Base-by-base conservation (phyloP, 2,113 vertebrate species). In the Dascyllus trimaculatus region DNA sequence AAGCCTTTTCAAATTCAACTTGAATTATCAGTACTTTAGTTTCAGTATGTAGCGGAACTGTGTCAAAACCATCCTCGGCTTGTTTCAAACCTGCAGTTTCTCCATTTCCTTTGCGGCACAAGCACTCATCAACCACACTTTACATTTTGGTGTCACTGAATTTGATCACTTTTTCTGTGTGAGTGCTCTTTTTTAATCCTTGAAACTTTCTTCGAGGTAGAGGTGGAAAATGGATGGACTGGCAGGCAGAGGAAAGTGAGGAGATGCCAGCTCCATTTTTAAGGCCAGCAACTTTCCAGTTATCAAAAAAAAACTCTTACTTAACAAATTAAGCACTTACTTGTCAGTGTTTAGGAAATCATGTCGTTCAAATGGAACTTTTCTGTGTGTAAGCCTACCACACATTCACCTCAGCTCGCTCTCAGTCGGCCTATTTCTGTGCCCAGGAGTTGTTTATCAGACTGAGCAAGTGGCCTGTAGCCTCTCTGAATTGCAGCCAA, bases 391-490 rank as follows among this genome's bases (percentile, higher is more conserved):
- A 49, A 61, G 29, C 40, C 64, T 22, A 51, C 49, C 35, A 24
- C 32, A 11, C 18, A 11, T 25, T 65, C 26, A 45, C 40, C 64
- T 53, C 60, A 11, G 45, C 60, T 68, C 65, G 17, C 51, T 60
- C 57, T 60, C 71, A 29, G 32, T 53, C 29, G 2, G 45, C 66
- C 38, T 58, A 3, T 19, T 60, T 81, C 62, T 67, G 38, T 79
- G 24, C 26, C 52, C 43, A 29, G 73, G 46, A 58, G 51, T 85
- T 93, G 88, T 91, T 93, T 89, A 85, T 85, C 75, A 64, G 83
- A 54, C 74, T n/a, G 74, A 66, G 69, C 68, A 35, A 79, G 63
- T 72, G 82, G 79, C 81, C 82, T 84, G 70, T 80, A 66, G 54
- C 81, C 81, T 88, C 73, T 73, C 73, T 86, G 85, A 84, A 56